Evolutionary conservation across 2,797 vertebrate genomes (phyloP).

Genomic region (Euthynnus affinis): DNA sequence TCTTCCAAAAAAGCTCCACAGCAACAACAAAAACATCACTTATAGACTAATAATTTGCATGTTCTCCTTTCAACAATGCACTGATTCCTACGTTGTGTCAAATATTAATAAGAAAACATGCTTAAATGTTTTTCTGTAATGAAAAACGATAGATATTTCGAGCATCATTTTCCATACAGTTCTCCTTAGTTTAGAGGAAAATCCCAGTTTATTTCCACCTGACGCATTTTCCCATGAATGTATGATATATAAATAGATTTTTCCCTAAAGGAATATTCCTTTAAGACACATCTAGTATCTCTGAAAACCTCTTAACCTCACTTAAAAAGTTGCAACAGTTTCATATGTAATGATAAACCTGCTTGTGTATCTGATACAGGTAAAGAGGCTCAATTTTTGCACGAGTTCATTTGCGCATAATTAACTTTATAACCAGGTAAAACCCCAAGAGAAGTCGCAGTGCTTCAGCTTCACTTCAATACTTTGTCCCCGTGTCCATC

Average conservation of each 20-base stretch:
- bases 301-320: too few relatives aligned
- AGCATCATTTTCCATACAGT: neutral
- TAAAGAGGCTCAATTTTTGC: neutral
- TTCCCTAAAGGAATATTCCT: too few relatives aligned
- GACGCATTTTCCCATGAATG: too few relatives aligned
- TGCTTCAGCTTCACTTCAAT: neutral
- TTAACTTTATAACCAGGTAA: neutral
- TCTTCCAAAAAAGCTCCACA: neutral
- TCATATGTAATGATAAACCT: neutral
- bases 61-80: neutral
- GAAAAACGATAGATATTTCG: too few relatives aligned
- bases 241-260: too few relatives aligned
- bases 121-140: too few relatives aligned
- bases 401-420: neutral
- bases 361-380: too few relatives aligned
- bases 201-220: too few relatives aligned
- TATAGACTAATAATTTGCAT: neutral
- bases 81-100: neutral
- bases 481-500: conserved; percentile 7
- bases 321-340: too few relatives aligned
- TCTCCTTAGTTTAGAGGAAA: neutral
- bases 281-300: too few relatives aligned
- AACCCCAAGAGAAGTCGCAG: neutral
- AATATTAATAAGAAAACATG: neutral
- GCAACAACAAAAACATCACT: neutral